Evolutionary conservation across 53 echinoderm and acorn worm species (phyloP), one percentile per base, ranked within the genome.

Genomic region (Patiria pectinifera): DNA sequence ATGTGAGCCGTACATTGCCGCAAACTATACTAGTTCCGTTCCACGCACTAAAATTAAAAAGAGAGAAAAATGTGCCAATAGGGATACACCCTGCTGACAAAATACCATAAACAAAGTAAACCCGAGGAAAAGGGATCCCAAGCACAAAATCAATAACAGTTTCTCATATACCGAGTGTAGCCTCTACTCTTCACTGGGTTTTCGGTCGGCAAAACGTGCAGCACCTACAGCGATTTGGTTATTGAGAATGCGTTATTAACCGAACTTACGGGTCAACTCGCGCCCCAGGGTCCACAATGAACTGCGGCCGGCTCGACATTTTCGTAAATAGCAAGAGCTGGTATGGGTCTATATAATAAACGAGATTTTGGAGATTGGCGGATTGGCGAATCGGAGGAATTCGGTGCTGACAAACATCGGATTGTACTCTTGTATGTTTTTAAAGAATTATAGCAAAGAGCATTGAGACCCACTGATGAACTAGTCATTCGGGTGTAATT

Each of bases 171-270:
- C 59, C 15, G 6, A 18, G 53, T 77, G 76, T 78, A 48, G 59
- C 78, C 78, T 78, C 43, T 62, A 22, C 23, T 53, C 60, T 59
- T 82, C 23, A 19, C 13, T 18, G 15, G 43, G 25, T 49, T 16
- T 5, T 26, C 18, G 16, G 72, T 59, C 15, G 60, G 84, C 24
- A n/a, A 77, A 88, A 78, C 88, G 88, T 88, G 88, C 88, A 88
- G 35, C 45, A 62, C 88, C 88, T 60, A 78, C 19, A 78, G 88
- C 88, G 77, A 61, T 88, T 23, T 59, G 76, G 59, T 82, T 82
- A 88, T 76, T 60, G 60, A 78, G 87, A 78, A 77, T 48, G 61
- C 60, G 61, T 88, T 88, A 88, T 78, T 77, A 88, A 88, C 59
- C 88, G 48, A 78, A 78, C 48, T 71, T 7, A 9, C 71, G 49